Evolutionary conservation across 2,888 invertebrate genomes (phyloP).

Genomic region (Trichacis sp.): DNA sequence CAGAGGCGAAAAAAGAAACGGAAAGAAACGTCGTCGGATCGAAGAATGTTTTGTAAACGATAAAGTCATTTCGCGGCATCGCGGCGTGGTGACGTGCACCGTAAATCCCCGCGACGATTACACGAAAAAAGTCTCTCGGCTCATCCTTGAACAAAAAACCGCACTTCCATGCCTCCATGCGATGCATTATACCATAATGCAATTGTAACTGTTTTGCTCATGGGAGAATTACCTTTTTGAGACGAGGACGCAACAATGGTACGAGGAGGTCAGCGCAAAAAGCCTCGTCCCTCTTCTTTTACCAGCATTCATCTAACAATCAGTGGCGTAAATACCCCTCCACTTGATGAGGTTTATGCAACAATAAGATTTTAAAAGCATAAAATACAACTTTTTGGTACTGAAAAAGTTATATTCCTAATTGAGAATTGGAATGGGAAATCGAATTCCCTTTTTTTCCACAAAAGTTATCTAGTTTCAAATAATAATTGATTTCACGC

Average conservation of each 20-base stretch:
- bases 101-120: conserved; percentile 34
- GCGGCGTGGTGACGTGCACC: conserved; percentile 15
- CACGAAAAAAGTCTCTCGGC: conserved; percentile 21
- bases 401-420: no score
- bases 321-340: no score
- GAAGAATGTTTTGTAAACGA: conserved; percentile 19
- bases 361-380: no score
- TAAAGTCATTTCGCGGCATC: conserved; percentile 25
- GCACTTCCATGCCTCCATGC: conserved; percentile 19
- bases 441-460: no score
- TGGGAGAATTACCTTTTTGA: conserved; percentile 28
- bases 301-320: neutral
- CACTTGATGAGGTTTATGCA: no score
- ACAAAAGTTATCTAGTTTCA: no score
- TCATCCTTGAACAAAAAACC: conserved; percentile 15
- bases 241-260: conserved; percentile 21
- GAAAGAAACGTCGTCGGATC: neutral
- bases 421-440: no score
- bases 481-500: no score
- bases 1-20: neutral
- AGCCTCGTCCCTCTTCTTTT: neutral
- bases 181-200: conserved; percentile 31
- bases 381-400: no score
- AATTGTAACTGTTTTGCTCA: conserved; percentile 24
- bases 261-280: conserved; percentile 17